Base-by-base conservation (phyloP, 2,113 vertebrate genomes). In the Grammomys surdaster region DNA sequence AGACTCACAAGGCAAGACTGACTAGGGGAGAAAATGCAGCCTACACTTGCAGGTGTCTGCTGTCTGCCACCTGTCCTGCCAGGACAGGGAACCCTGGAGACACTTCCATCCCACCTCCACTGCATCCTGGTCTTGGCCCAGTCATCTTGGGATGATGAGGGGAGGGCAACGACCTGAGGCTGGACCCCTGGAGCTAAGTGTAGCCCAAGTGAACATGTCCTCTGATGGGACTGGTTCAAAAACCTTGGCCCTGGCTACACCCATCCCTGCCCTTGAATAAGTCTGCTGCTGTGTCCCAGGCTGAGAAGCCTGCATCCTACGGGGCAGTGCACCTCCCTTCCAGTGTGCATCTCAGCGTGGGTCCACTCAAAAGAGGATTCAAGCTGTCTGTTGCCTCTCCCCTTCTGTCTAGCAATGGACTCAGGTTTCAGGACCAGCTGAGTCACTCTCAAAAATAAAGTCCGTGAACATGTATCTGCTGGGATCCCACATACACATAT, bases 281-380 rank as follows among this genome's bases (percentile, higher is more conserved):
- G 89, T 90, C 75, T 75, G 78, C 77, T 69, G 40, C 22, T 78
- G 56, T 72, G 10, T 88, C 60, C 56, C 88, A 92, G 73, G 85
- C 60, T 56, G 9, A 31, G 7, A 76, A 76, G 73, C 46, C 3
- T 0, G 26, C 78, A 65, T 93, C 92, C 51, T 3, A 0, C 0
- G 40, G 33, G 63, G 67, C 11, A 16, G 26, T 5, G 73, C 1
- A 2, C 13, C 77, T 93, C 36, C 89, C 8, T 69, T 43, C 0
- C 1, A 1, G 95, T 48, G 70, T 22, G 67, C 31, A 33, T 5
- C 31, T 31, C 67, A 56, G 69, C 28, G 14, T 28, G 70, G 17
- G 43, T n/a, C 12, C 48, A n/a, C 77, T 73, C 33, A 20, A 58
- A 90, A 90, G 20, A 90, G 13, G 63, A 82, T 40, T 19, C 87